These are phyloP conservation scores for Drosophila yakuba DNA, from an alignment of 1,140 invertebrate genomes.

Conservation along the genomic window DNA sequence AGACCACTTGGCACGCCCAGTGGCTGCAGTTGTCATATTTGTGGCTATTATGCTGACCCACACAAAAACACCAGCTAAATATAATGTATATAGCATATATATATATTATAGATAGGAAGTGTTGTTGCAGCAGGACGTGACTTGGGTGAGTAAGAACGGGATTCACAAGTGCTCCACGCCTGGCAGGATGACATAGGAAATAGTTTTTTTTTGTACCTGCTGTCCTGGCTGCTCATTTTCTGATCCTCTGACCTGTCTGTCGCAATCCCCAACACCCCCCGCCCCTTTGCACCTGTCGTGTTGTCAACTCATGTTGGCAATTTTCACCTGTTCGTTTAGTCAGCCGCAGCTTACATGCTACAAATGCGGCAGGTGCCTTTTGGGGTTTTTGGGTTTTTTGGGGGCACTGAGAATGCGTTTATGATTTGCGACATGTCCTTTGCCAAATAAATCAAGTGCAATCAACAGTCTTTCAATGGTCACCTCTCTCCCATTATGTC, in stretches of 20 bases:
- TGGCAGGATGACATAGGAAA: constrained; percentile 72
- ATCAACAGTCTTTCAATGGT: constrained; percentile 59
- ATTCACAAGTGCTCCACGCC: constrained; percentile 23
- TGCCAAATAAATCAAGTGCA: constrained; percentile 79
- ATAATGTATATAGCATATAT: constrained; percentile 9
- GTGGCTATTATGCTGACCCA: constrained; percentile 60
- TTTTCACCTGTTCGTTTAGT: constrained; percentile 70
- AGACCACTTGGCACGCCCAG: constrained; percentile 63
- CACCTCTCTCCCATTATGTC: constrained; percentile 50
- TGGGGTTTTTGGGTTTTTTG: not conserved
- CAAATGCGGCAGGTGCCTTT: constrained; percentile 56
- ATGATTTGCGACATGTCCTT: constrained; percentile 77
- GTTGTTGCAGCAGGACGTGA: constrained; percentile 56
- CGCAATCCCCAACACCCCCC: not conserved
- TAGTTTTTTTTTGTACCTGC: constrained; percentile 70
- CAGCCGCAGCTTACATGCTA: constrained; percentile 70
- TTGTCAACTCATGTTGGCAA: constrained; percentile 82
- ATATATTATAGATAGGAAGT: constrained; percentile 6
- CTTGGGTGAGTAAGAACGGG: constrained; percentile 53
- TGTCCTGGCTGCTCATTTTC: constrained; percentile 59
- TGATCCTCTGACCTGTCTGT: constrained; percentile 40
- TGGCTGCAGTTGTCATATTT: constrained; percentile 68
- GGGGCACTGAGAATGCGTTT: constrained; percentile 55
- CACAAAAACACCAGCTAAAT: constrained; percentile 23
- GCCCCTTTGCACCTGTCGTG: constrained; percentile 2